Percentiles rank a stretch among this genome's conserved stretches.
Evolutionary conservation across 2,888 invertebrate species (phyloP).

Genomic region (Sarcophaga rosellei): DNA sequence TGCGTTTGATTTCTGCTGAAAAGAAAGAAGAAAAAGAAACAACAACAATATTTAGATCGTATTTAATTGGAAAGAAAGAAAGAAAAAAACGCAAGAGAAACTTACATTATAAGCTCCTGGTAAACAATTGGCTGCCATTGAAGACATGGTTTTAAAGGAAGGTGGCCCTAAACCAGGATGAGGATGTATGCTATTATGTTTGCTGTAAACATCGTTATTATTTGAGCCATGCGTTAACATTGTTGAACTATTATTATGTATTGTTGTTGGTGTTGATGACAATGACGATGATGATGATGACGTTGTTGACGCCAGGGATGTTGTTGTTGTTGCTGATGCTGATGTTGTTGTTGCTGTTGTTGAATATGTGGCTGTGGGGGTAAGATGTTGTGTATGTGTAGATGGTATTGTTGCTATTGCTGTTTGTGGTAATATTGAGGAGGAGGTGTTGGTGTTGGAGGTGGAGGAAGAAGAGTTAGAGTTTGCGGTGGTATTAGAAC

Average conservation of each 20-base stretch:
- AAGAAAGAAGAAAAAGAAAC: slow-evolving; percentile 6
- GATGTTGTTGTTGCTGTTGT: slow-evolving; percentile 39
- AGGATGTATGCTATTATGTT: slow-evolving; percentile 64
- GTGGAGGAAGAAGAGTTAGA: too few relatives aligned
- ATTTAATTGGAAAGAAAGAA: neutral
- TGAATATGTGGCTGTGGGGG: slow-evolving; percentile 32
- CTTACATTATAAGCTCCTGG: slow-evolving; percentile 66
- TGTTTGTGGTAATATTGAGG: slow-evolving; percentile 37
- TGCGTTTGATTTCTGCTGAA: slow-evolving; percentile 67
- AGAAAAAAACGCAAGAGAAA: neutral
- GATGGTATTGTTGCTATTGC: slow-evolving; percentile 8
- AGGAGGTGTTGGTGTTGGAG: neutral
- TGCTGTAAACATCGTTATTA: slow-evolving; percentile 60
- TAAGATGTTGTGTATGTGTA: slow-evolving; percentile 26
- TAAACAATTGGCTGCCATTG: slow-evolving; percentile 60
- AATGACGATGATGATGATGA: slow-evolving; percentile 12
- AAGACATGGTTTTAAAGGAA: slow-evolving; percentile 67
- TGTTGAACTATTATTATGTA: slow-evolving; percentile 49
- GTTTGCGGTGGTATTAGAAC: neutral
- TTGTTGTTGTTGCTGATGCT: slow-evolving; percentile 22
- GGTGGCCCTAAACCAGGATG: slow-evolving; percentile 66
- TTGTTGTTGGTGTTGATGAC: slow-evolving; percentile 31
- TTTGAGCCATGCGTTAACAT: slow-evolving; percentile 60
- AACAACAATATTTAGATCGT: neutral
- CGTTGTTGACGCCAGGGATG: slow-evolving; percentile 42